Conservation (phyloP, 1,140 invertebrate genomes). For the Cydia strobilella region DNA sequence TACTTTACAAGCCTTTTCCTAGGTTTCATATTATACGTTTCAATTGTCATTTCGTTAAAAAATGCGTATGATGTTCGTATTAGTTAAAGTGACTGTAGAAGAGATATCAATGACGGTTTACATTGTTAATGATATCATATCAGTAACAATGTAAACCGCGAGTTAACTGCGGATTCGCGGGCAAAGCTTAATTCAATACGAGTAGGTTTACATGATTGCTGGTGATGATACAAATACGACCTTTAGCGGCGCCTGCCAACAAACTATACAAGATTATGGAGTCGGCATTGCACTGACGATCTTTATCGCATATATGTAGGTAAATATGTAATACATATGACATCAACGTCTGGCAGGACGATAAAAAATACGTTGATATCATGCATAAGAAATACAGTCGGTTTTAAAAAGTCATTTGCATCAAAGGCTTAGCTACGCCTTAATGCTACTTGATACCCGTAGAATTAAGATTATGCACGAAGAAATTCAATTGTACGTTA, state of each 20-base stretch:
- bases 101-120: too few species aligned
- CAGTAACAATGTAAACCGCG: too few species aligned
- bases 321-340: not conserved
- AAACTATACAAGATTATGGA: slow-evolving; percentile 10
- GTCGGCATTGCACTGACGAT: slow-evolving; percentile 16
- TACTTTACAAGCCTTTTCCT: not conserved
- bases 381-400: slow-evolving; percentile 2
- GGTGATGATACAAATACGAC: not conserved
- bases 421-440: not conserved
- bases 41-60: too few species aligned
- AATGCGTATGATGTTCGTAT: too few species aligned
- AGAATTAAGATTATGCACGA: not conserved
- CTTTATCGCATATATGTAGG: slow-evolving; percentile 11
- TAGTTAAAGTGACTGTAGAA: too few species aligned
- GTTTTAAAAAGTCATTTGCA: not conserved
- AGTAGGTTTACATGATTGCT: not conserved
- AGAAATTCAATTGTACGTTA: too few species aligned
- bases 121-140: too few species aligned
- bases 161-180: too few species aligned
- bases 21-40: too few species aligned
- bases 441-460: not conserved
- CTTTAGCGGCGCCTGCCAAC: not conserved
- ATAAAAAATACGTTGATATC: not conserved
- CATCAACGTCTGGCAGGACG: slow-evolving; percentile 1
- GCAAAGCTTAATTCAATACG: too few species aligned